Percentiles rank a stretch among this genome's conserved stretches.
Evolutionary conservation across 1,140 invertebrate genomes (phyloP).

Genomic region (Atta texana): DNA sequence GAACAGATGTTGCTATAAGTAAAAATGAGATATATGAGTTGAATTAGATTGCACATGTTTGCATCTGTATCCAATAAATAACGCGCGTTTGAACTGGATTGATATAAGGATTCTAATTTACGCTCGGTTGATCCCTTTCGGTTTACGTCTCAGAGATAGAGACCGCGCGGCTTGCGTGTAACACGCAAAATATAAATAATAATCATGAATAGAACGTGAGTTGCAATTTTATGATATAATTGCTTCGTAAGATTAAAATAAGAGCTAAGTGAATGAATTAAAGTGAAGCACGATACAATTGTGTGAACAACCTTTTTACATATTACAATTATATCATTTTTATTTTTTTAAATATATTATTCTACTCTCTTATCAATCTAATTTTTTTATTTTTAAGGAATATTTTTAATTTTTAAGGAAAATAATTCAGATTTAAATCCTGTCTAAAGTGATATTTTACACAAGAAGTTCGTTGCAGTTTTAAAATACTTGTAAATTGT

Average conservation of each 20-base stretch:
- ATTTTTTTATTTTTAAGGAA: too few relatives aligned
- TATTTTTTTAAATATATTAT: not conserved
- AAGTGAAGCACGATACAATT: not conserved
- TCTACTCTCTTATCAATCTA: not conserved
- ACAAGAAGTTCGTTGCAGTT: too few relatives aligned
- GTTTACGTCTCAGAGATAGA: conserved; percentile 9
- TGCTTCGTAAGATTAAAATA: not conserved
- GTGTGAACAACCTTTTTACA: not conserved
- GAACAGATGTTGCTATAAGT: conserved; percentile 17
- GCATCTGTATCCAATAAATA: conserved; percentile 24
- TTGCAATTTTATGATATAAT: conserved; percentile 35
- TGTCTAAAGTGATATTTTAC: too few relatives aligned
- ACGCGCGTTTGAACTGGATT: conserved; percentile 16
- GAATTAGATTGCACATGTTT: conserved; percentile 14
- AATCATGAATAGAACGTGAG: not conserved
- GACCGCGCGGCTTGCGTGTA: not conserved
- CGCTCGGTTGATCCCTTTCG: conserved; percentile 23
- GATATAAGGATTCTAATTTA: conserved; percentile 35
- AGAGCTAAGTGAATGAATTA: not conserved
- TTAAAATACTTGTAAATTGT: too few relatives aligned
- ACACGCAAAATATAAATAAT: conserved; percentile 26
- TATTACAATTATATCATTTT: not conserved
- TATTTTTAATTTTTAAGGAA: too few relatives aligned
- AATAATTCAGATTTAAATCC: too few relatives aligned
- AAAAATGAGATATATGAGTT: conserved; percentile 32